These are phyloP conservation scores for Lypha dubia DNA, from an alignment of 2,888 invertebrate species.

Conservation along the genomic window DNA sequence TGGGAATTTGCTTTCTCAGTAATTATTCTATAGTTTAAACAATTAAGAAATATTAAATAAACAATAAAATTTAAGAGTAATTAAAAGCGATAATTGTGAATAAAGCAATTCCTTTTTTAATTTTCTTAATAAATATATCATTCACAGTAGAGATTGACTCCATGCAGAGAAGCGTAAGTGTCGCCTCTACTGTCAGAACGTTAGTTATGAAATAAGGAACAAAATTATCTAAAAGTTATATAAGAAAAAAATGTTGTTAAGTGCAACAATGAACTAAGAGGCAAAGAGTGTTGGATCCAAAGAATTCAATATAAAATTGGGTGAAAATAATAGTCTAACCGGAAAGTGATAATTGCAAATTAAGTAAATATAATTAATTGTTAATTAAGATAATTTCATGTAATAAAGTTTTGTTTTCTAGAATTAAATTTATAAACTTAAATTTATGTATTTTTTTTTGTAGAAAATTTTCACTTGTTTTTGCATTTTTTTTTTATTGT, in stretches of 20 bases:
- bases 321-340: constrained; percentile 25
- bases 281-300: constrained; percentile 54
- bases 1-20: no score
- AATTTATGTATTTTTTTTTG: constrained; percentile 56
- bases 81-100: constrained; percentile 3
- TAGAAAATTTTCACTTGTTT: constrained; percentile 28
- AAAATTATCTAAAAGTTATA: constrained; percentile 14
- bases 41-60: constrained; percentile 1
- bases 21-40: not conserved
- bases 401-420: constrained; percentile 54
- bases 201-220: constrained; percentile 21
- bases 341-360: constrained; percentile 19
- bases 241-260: constrained; percentile 12
- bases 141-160: not conserved
- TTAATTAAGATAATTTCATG: constrained; percentile 42
- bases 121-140: not conserved
- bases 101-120: not conserved
- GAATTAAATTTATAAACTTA: constrained; percentile 51
- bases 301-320: constrained; percentile 21
- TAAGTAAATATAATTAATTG: constrained; percentile 4
- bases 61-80: not conserved
- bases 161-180: not conserved
- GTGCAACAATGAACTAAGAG: constrained; percentile 64
- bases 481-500: constrained; percentile 38
- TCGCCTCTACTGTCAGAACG: not conserved